Conservation (phyloP, 2,888 invertebrate genomes). For the Chydorus sphaericus region DNA sequence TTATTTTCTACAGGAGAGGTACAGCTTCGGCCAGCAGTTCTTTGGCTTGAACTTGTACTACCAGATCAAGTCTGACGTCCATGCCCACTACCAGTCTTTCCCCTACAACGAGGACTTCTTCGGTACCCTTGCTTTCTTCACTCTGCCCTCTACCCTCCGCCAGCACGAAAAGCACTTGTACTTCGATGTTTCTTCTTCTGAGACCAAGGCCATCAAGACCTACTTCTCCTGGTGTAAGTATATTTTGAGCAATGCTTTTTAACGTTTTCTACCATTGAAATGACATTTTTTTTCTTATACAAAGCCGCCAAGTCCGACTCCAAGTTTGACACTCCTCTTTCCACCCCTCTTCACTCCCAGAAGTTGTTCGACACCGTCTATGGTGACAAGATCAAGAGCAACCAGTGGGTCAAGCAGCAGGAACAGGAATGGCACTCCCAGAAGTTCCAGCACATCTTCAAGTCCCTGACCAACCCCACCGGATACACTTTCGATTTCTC, state of each 20-base stretch:
- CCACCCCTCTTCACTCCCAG: background rate
- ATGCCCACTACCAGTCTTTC: conserved; percentile 1
- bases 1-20: background rate
- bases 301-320: conserved; percentile 3
- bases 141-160: conserved; percentile 5
- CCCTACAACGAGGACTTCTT: conserved; percentile 6
- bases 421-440: background rate
- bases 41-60: conserved; percentile 3
- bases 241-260: background rate
- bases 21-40: background rate
- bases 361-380: background rate
- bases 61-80: background rate
- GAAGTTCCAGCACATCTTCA: conserved; percentile 11
- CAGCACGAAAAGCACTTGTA: conserved; percentile 3
- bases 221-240: conserved; percentile 7
- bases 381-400: background rate
- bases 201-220: conserved; percentile 14
- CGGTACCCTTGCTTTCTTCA: conserved; percentile 1
- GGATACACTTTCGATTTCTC: conserved; percentile 6
- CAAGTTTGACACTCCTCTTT: background rate
- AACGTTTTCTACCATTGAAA: too few relatives aligned
- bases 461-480: conserved; percentile 2
- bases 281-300: background rate
- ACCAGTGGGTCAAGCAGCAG: background rate
- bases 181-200: conserved; percentile 13